These are phyloP conservation scores for Istiophorus platypterus DNA, from an alignment of 2,113 vertebrate genomes.

Conservation along the genomic window DNA sequence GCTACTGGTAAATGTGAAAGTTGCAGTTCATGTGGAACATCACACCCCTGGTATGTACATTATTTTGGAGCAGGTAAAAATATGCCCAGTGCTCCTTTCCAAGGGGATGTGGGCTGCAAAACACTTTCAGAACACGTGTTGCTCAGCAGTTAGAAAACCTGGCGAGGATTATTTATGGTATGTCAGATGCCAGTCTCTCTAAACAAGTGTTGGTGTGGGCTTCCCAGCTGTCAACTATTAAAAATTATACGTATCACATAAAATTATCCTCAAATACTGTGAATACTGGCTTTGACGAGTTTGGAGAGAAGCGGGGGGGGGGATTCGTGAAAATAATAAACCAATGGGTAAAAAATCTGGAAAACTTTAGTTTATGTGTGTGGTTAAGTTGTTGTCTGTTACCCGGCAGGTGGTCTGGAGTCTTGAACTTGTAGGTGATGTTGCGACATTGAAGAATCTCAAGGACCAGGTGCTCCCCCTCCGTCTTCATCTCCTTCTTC, in stretches of 20 bases:
- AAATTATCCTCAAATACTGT: not conserved
- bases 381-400: constrained; percentile 42
- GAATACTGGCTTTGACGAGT: too few relatives aligned
- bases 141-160: constrained; percentile 20
- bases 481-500: constrained; percentile 98
- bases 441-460: constrained; percentile 99
- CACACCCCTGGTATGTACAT: too few relatives aligned
- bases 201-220: constrained; percentile 49
- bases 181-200: constrained; percentile 37
- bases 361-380: not conserved
- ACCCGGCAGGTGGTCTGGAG: constrained; percentile 98
- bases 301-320: not conserved
- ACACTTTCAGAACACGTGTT: not conserved
- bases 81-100: not conserved
- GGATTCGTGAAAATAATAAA: too few relatives aligned
- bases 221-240: constrained; percentile 43
- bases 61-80: not conserved
- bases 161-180: not conserved
- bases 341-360: too few relatives aligned
- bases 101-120: not conserved
- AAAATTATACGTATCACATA: not conserved
- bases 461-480: constrained; percentile 95
- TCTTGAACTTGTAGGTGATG: constrained; percentile 99
- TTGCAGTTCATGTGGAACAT: too few relatives aligned
- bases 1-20: too few relatives aligned